Evolutionary conservation across 2,888 invertebrate genomes (phyloP).

Genomic region (Chouioia cunea): DNA sequence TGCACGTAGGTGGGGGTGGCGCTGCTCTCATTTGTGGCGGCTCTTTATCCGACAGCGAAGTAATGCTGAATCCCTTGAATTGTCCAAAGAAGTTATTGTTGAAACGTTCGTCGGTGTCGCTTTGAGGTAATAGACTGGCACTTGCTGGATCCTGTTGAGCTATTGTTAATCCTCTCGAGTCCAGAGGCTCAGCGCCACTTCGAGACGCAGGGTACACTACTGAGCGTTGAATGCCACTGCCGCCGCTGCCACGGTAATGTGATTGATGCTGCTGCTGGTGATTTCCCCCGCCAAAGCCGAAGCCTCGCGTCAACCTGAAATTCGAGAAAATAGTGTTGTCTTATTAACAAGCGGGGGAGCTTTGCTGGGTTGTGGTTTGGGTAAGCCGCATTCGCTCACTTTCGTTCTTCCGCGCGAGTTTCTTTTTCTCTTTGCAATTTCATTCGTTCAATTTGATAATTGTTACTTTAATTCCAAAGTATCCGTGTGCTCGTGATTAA

Average conservation of each 20-base stretch:
- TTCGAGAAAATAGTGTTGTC: slow-evolving; percentile 47
- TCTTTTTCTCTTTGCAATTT: no score
- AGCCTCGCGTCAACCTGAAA: slow-evolving; percentile 40
- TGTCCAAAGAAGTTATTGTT: slow-evolving; percentile 83
- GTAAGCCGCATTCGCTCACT: slow-evolving; percentile 21
- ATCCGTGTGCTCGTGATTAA: no score
- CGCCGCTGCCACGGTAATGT: slow-evolving; percentile 51
- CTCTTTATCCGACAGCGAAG: slow-evolving; percentile 72
- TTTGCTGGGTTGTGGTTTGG: slow-evolving; percentile 7
- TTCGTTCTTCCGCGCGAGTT: neutral
- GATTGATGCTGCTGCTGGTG: slow-evolving; percentile 52
- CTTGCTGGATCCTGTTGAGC: slow-evolving; percentile 63
- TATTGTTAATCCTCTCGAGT: slow-evolving; percentile 56
- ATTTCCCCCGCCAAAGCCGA: slow-evolving; percentile 52
- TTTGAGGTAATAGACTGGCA: slow-evolving; percentile 64
- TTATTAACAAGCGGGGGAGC: slow-evolving; percentile 54
- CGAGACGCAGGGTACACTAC: slow-evolving; percentile 55
- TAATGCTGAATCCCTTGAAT: slow-evolving; percentile 87
- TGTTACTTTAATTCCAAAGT: no score
- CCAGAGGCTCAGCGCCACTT: slow-evolving; percentile 63
- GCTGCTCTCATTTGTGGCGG: slow-evolving; percentile 59
- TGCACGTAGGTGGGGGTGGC: slow-evolving; percentile 59
- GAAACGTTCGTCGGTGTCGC: slow-evolving; percentile 67
- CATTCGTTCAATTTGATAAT: no score
- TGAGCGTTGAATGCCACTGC: slow-evolving; percentile 59